These are phyloP conservation scores for Magallana gigas DNA, from an alignment of 1,140 invertebrate genomes.

Conservation along the genomic window DNA sequence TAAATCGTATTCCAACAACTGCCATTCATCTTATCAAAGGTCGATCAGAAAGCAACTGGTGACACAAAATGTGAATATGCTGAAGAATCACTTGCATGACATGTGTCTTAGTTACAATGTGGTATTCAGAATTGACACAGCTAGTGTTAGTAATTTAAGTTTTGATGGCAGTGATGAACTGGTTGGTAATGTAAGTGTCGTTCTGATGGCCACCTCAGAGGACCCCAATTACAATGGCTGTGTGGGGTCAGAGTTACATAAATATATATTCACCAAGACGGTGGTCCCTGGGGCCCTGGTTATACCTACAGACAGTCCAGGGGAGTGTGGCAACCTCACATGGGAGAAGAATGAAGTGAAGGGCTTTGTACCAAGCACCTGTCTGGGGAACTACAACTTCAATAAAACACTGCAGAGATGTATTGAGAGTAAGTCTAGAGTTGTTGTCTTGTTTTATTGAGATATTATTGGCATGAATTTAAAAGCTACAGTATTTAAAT, in stretches of 20 bases:
- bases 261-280: not conserved
- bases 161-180: not conserved
- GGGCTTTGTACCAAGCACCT: not conserved
- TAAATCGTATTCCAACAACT: not conserved
- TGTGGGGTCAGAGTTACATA: not conserved
- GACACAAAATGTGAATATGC: not conserved
- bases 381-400: not conserved
- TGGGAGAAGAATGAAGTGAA: not conserved
- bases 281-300: not conserved
- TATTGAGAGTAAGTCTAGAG: not conserved
- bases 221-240: not conserved
- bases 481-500: not conserved
- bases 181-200: not conserved
- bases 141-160: not conserved
- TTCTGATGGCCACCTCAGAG: conserved; percentile 19
- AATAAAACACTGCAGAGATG: not conserved
- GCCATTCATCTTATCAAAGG: not conserved
- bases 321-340: not conserved
- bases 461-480: not conserved
- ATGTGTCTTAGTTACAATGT: not conserved
- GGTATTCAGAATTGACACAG: not conserved
- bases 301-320: not conserved
- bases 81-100: not conserved
- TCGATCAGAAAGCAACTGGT: not conserved
- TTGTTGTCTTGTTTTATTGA: not conserved